Evolutionary conservation across 2,888 invertebrate genomes (phyloP).

Genomic region (Caenorhabditis sp.): DNA sequence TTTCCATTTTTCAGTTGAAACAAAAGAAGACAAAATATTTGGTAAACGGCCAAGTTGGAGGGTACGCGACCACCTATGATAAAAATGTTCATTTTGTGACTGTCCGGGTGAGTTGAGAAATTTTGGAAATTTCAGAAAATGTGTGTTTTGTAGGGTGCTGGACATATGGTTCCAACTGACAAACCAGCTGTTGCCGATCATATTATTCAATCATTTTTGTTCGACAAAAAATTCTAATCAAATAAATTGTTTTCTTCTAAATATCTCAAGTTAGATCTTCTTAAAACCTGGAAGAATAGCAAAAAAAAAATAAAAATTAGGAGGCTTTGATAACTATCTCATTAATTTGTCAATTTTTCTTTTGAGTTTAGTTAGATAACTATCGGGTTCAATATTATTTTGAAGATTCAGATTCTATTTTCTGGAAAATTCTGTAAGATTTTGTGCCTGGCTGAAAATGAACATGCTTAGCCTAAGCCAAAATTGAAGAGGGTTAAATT

Average conservation of each 20-base stretch:
- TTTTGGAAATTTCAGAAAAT: not conserved
- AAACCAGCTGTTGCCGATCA: slow-evolving; percentile 49
- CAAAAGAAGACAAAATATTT: slow-evolving; percentile 39
- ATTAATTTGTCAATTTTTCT: too few relatives aligned
- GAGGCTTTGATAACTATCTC: too few relatives aligned
- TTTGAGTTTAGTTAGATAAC: too few relatives aligned
- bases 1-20: slow-evolving; percentile 27
- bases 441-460: too few relatives aligned
- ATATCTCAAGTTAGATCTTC: too few relatives aligned
- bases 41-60: slow-evolving; percentile 48
- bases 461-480: too few relatives aligned
- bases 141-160: slow-evolving; percentile 74
- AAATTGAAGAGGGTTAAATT: too few relatives aligned
- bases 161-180: slow-evolving; percentile 81
- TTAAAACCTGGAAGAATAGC: too few relatives aligned
- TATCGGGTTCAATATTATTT: too few relatives aligned
- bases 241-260: not conserved
- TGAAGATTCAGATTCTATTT: too few relatives aligned
- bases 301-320: too few relatives aligned
- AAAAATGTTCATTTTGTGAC: slow-evolving; percentile 40
- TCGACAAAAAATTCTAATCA: slow-evolving; percentile 40
- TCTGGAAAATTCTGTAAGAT: too few relatives aligned
- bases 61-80: slow-evolving; percentile 46
- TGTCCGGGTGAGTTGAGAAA: slow-evolving; percentile 18
- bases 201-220: slow-evolving; percentile 45